Base-by-base conservation (phyloP, 2,797 vertebrate genomes). In the Enteromius unitaeniatus region DNA sequence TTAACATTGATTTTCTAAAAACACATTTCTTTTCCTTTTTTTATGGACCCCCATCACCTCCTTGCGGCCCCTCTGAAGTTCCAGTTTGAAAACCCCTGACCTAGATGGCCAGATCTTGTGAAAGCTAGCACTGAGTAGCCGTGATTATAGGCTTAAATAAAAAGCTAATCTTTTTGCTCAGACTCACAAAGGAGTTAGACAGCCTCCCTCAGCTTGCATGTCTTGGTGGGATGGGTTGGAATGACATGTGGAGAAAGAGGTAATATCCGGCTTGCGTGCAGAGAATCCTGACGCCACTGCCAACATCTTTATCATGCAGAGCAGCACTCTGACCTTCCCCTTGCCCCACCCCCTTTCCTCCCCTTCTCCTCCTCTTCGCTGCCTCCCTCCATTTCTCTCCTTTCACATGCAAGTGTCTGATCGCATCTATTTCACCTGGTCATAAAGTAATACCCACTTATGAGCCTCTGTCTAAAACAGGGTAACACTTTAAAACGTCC, bases 401-500 rank as follows among this genome's bases (percentile, higher is more conserved):
- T 14, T 77, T 62, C 19, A 40, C 64, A 34, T 69, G 47, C 62
- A 26, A 21, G 81, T 91, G 88, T 92, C 90, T 91, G 92, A 94
- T 94, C 93, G 90, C 91, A 94, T 92, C 90, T 90, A 85, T 89
- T 90, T 90, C 78, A 90, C 89, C 88, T 93, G 90, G 90, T 92
- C 87, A 85, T 85, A 89, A 91, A 86, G 14, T 64, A 91, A 89
- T 72, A 47, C 60, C 74, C 60, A 19, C 78, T 68, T 31, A 47
- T 72, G 55, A 78, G 47, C 53, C 45, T 42, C 49, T 65, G 13
- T 60, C 21, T 64, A 60, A 60, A 82, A 81, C 26, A 74, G 31
- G 75, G 84, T 55, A 49, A 70, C 34, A 85, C 26, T 72, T 45
- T n/a, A 49, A 72, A 69, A 62, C 0, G 4, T 55, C 72, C 26